Conservation (phyloP, 2,113 vertebrate genomes). For the Brachypodius melanocephalos region DNA sequence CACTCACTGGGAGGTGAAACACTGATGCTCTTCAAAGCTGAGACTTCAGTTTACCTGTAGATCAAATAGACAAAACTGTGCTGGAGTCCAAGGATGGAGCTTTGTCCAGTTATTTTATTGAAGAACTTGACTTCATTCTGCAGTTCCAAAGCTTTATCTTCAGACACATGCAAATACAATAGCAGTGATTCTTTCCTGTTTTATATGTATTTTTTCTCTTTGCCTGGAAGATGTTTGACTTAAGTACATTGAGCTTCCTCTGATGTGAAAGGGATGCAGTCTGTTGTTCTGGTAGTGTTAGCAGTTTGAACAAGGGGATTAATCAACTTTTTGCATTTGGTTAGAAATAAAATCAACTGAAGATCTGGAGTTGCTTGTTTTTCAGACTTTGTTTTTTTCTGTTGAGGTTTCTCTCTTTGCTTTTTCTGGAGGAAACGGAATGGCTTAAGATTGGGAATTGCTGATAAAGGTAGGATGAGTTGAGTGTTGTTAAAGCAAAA, state of each 20-base stretch:
- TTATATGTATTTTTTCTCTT: not conserved
- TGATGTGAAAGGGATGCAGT: not conserved
- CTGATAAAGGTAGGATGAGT: not conserved
- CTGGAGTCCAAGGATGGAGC: not conserved
- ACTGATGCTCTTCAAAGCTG: not conserved
- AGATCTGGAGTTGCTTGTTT: not conserved
- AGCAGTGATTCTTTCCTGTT: not conserved
- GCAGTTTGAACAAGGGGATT: not conserved
- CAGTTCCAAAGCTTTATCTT: not conserved
- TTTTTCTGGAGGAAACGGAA: not conserved
- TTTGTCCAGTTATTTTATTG: not conserved
- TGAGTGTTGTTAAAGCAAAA: constrained; percentile 4
- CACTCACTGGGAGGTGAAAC: accelerated
- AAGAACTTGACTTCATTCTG: not conserved
- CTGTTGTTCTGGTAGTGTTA: not conserved
- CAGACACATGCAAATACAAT: not conserved
- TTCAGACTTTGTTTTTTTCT: not conserved
- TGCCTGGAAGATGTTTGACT: not conserved
- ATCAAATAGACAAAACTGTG: not conserved
- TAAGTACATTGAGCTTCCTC: not conserved
- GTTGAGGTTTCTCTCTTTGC: not conserved
- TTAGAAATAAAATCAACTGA: not conserved
- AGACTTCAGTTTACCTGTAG: not conserved
- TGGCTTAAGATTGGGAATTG: not conserved
- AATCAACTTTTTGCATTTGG: not conserved